Conservation (phyloP, 2,113 vertebrate genomes). For the Junco hyemalis region DNA sequence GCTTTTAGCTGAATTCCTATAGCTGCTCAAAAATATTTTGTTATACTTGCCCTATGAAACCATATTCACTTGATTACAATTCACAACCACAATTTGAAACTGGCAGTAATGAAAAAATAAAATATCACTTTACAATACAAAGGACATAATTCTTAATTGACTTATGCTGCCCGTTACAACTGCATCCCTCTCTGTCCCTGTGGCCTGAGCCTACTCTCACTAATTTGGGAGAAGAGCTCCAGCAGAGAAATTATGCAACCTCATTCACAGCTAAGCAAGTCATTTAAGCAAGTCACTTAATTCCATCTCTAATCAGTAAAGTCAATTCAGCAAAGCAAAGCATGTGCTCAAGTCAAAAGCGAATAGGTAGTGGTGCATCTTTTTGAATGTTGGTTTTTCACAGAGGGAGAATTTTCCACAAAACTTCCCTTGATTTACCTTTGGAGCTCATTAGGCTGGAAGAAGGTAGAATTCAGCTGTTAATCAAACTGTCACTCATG, state of each 20-base stretch:
- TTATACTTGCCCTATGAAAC: neutral
- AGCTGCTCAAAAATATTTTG: neutral
- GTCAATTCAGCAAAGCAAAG: slow-evolving; percentile 23
- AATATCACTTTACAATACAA: neutral
- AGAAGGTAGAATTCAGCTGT: neutral
- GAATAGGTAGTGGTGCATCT: fast-evolving
- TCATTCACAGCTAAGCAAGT: slow-evolving; percentile 24
- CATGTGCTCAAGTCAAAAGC: neutral
- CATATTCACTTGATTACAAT: neutral
- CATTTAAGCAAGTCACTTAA: neutral
- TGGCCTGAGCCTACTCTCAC: neutral
- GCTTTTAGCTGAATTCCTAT: neutral
- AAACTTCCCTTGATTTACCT: neutral
- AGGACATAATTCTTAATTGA: neutral
- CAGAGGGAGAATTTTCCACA: neutral
- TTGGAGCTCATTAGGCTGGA: neutral
- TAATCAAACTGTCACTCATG: neutral
- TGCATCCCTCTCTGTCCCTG: neutral
- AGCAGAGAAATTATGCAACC: neutral
- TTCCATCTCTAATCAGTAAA: neutral
- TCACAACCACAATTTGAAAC: neutral
- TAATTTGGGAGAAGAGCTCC: neutral
- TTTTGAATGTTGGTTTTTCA: neutral
- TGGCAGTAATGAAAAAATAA: neutral
- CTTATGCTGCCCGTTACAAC: neutral